Evolutionary conservation across 2,888 invertebrate genomes (phyloP), one percentile per base, ranked within the genome.

Genomic region (Lypha dubia): DNA sequence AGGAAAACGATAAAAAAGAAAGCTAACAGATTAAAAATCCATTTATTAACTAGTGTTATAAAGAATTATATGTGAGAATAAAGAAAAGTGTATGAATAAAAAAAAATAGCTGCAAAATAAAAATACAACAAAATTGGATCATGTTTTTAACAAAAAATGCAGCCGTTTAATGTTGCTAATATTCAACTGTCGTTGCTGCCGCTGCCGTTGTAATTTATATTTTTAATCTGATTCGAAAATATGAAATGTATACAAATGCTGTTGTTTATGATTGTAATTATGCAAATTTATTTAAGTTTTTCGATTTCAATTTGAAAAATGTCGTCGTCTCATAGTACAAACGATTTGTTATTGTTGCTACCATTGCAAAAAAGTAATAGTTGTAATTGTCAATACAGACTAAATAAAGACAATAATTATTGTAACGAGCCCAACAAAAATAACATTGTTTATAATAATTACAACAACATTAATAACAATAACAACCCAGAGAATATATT

Each of bases 251-350:
- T 84, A 84, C 84, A 90, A 84, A 81, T 81, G 77, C 70, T 79
- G 53, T 73, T 73, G 67, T 77, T 79, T 60, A 79, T 81, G 86
- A 89, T 90, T 87, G 90, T 91, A 90, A 90, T 90, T 90, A 90
- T 90, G 90, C 89, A 89, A 90, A 90, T 91, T 90, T 90, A 90
- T 89, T 90, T 89, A 89, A 89, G 88, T 91, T 89, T 89, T 90
- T 91, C 89, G 90, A 91, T 91, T 90, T 90, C 90, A 91, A 91
- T 89, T 91, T 90, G 90, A 90, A 90, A 91, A 90, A 90, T 90
- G 90, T 91, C 91, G 90, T 90, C 90, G 91, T 90, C 89, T 88
- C 63, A 79, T 84, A 84, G 77, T 63, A 49, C 58, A 70, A 73
- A 65, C 90, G 88, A 88, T 89, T 89, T 90, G 91, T 91, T 90